These are phyloP conservation scores for Nibea coibor DNA, from an alignment of 2,113 vertebrate species.

Conservation along the genomic window DNA sequence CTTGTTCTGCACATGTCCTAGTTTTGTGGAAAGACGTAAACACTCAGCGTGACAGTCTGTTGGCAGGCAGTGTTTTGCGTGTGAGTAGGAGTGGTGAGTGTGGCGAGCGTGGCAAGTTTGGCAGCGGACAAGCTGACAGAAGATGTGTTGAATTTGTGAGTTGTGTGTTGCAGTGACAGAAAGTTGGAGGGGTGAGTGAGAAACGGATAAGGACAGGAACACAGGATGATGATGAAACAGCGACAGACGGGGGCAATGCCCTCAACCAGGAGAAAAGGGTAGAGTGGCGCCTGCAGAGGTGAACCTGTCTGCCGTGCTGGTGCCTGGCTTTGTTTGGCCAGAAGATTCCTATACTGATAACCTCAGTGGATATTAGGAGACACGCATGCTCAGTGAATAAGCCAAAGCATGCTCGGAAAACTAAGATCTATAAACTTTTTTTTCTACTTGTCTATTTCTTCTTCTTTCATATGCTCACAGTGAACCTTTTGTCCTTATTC, in stretches of 20 bases:
- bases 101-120: background rate
- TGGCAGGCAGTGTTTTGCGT: background rate
- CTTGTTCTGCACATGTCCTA: slow-evolving; percentile 15
- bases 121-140: background rate
- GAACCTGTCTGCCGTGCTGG: slow-evolving; percentile 75
- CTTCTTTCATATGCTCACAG: background rate
- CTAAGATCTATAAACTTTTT: background rate
- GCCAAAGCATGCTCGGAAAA: slow-evolving; percentile 16
- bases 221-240: slow-evolving; percentile 53
- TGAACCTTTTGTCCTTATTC: background rate
- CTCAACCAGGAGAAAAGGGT: slow-evolving; percentile 55
- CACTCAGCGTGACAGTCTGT: background rate
- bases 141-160: background rate
- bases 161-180: background rate
- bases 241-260: slow-evolving; percentile 72
- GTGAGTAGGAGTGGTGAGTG: background rate
- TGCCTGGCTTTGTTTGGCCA: slow-evolving; percentile 84
- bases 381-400: background rate
- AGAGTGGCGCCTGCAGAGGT: slow-evolving; percentile 79
- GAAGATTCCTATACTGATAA: slow-evolving; percentile 79
- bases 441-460: background rate
- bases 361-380: slow-evolving; percentile 34
- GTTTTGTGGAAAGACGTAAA: slow-evolving; percentile 34
- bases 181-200: background rate
- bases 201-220: slow-evolving; percentile 1